phyloP scores from a whole-genome alignment of 1,140 invertebrate species.

The Cepaea nemoralis region DNA sequence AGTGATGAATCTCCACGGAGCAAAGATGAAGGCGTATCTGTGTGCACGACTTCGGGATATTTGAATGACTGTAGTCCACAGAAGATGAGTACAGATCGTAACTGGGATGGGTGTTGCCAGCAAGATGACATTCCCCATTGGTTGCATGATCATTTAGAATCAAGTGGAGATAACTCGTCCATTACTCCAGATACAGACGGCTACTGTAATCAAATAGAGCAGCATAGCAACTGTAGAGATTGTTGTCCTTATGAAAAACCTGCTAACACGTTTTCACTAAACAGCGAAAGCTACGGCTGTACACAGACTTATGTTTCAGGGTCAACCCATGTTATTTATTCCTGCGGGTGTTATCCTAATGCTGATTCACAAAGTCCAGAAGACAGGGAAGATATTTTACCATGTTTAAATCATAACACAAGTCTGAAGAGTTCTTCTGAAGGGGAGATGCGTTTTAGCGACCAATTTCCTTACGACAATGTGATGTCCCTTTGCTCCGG shows the following conservation, averaged over 20 bases:
- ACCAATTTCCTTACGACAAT: neutral
- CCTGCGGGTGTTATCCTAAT: neutral
- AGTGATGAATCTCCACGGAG: too few relatives aligned
- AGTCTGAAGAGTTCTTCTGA: neutral
- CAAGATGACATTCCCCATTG: too few relatives aligned
- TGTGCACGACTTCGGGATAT: neutral
- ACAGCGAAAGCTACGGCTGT: neutral
- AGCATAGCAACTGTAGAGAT: neutral
- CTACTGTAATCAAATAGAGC: too few relatives aligned
- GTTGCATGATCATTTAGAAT: too few relatives aligned
- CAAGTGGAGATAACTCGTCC: too few relatives aligned
- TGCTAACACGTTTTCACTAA: neutral
- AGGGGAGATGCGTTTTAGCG: neutral
- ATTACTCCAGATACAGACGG: too few relatives aligned
- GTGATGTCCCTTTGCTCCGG: neutral
- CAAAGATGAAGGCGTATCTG: neutral
- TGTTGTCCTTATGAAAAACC: neutral
- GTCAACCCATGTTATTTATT: neutral
- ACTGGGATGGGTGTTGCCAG: neutral
- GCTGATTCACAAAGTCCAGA: neutral
- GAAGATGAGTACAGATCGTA: neutral
- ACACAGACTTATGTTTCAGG: neutral
- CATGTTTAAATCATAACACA: constrained; percentile 12
- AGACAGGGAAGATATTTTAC: neutral
- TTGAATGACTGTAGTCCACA: neutral